A percentile compares a stretch with the other conserved stretches of the same genome.
Evolutionary conservation across 1,140 invertebrate genomes (phyloP).

Genomic region (Sycobia sp.): DNA sequence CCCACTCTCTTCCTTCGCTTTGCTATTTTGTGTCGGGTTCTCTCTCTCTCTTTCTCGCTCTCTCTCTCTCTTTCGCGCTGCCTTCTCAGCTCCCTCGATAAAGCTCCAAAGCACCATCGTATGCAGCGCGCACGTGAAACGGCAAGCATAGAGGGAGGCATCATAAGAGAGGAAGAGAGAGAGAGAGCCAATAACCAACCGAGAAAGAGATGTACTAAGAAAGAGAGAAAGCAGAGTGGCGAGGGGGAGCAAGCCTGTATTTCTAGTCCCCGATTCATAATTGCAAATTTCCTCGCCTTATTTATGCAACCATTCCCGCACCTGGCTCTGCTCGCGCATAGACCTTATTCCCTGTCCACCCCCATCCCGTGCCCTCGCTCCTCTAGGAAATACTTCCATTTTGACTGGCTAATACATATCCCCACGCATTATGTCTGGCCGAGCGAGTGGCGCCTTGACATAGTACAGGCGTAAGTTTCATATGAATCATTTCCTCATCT

Average conservation of each 20-base stretch:
- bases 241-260: slow-evolving; percentile 53
- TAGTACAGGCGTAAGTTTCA: background rate
- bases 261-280: slow-evolving; percentile 62
- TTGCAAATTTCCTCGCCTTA: slow-evolving; percentile 62
- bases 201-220: slow-evolving; percentile 2
- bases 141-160: slow-evolving; percentile 20
- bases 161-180: slow-evolving; percentile 27
- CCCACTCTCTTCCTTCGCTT: slow-evolving; percentile 28
- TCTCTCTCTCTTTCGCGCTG: slow-evolving; percentile 9
- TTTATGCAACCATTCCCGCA: slow-evolving; percentile 56
- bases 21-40: background rate
- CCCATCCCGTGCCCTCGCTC: no score
- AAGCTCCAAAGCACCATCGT: slow-evolving; percentile 40
- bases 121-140: slow-evolving; percentile 35
- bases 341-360: no score
- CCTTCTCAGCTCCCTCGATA: slow-evolving; percentile 14
- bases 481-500: background rate
- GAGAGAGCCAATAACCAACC: slow-evolving; percentile 20
- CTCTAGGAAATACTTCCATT: no score
- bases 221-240: slow-evolving; percentile 1
- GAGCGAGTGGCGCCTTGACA: background rate
- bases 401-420: slow-evolving; percentile 35
- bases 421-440: slow-evolving; percentile 33
- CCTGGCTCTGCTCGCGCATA: slow-evolving; percentile 14
- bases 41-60: background rate